Percentiles rank a stretch among this genome's conserved stretches.
Conservation (phyloP, 2,113 vertebrate genomes). For the Takifugu flavidus region DNA sequence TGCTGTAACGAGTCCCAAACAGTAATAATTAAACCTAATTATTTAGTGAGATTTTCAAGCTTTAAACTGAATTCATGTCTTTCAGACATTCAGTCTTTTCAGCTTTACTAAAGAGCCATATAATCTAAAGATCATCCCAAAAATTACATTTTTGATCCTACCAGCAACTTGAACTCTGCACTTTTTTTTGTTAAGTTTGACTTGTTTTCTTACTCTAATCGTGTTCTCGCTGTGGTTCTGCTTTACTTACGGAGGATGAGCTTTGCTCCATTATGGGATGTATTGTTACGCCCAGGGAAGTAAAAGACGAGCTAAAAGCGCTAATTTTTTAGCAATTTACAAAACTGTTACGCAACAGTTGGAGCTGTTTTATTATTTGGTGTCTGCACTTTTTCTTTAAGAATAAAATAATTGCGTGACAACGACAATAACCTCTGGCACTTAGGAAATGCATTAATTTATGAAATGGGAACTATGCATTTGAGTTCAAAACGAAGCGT, state of each 20-base stretch:
- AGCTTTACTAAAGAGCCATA: background rate
- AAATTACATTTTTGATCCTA: too few species aligned
- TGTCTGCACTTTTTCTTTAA: conserved; percentile 31
- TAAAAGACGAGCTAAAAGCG: background rate
- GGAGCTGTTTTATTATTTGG: background rate
- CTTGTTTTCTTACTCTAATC: too few species aligned
- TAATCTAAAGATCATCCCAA: background rate
- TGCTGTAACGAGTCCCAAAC: too few species aligned
- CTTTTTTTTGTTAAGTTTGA: too few species aligned
- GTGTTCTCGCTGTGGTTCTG: too few species aligned
- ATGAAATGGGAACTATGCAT: background rate
- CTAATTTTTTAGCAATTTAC: background rate
- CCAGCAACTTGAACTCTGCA: too few species aligned
- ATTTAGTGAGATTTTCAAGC: background rate
- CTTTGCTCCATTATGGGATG: background rate
- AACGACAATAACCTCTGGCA: conserved; percentile 1
- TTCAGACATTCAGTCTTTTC: background rate
- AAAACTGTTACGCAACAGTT: too few species aligned
- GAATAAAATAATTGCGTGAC: background rate
- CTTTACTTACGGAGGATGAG: background rate
- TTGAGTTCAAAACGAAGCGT: background rate
- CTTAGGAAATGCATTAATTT: conserved; percentile 5
- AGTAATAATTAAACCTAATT: too few species aligned
- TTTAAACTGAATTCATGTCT: background rate
- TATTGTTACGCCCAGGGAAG: background rate